Base-by-base conservation (phyloP, 2,113 vertebrate genomes). In the Hemicordylus capensis region DNA sequence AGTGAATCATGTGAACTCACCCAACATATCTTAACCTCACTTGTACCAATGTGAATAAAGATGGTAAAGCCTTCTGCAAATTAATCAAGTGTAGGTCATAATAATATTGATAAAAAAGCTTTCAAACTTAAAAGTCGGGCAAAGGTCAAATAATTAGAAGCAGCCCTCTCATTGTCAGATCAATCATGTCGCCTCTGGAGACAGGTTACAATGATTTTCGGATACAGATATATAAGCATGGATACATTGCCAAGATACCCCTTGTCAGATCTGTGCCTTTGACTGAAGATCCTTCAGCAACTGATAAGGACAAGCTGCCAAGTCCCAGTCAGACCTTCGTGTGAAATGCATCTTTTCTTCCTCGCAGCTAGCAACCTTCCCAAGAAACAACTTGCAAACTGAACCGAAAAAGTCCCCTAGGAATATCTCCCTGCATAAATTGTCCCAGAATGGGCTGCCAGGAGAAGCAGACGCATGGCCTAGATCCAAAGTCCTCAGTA, bases 391-490 rank as follows among this genome's bases (percentile, higher is more conserved):
- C 64, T 0, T 64, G 24, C 63, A 75, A 48, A 58, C 44, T 46
- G 34, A 75, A 19, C n/a, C 4, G 20, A 15, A 31, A 14, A 56
- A 28, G 26, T 3, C 56, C n/a, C 31, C 4, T 6, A 70, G 58
- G 28, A 59, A 61, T 56, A 89, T 84, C 67, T 89, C 80, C 67
- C 67, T 66, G 84, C 42, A 44, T n/a, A 56, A 58, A 76, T 88
- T 88, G 76, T 88, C 77, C 88, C 26, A 74, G 72, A 75, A 39
- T 24, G 82, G 78, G 70, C 67, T 85, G 87, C 81, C 77, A 87
- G 85, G 46, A 90, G 88, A 91, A 69, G 85, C 85, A 93, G 85
- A 88, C 74, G 89, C 5, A 80, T 85, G 11, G 3, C 76, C 39
- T 76, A 64, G 72, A 61, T 48, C 70, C 74, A 84, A 80, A 56